Base-by-base conservation (phyloP, 2,113 vertebrate species). In the Melanerpes formicivorus region DNA sequence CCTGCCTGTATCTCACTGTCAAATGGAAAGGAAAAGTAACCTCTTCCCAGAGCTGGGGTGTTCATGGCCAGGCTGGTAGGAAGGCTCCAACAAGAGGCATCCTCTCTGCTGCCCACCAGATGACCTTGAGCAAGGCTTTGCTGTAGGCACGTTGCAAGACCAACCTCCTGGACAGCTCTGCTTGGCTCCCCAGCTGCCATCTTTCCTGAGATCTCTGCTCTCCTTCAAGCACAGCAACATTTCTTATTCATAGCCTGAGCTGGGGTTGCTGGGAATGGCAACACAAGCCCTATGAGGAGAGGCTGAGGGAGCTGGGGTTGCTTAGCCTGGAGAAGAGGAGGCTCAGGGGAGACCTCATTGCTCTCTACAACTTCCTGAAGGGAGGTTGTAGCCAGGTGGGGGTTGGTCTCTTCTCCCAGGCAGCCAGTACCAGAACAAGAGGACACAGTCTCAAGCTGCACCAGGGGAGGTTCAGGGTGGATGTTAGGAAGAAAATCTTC, bases 91-190 rank as follows among this genome's bases (percentile, higher is more conserved):
- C 62, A 30, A 60, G 37, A 11, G n/a, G 6, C 16, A 4, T 14
- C 22, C 9, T 40, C 27, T 30, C 23, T 27, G 76, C 44, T 60
- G 66, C 9, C 71, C 32, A 46, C 6, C 63, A 50, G 11, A 26
- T 67, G 72, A 40, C 29, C 65, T 46, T 1, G 0, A n/a, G 55
- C 0, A 3, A 78, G 42, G 15, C 4, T 29, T 8, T 62, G 27
- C 73, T 71, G 14, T 27, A 30, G 40, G 25, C 32, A 30, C 14
- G 7, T 22, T 63, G 54, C 34, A 18, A 32, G 6, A 18, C n/a
- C 66, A 75, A 10, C 6, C 5, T 18, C 16, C 32, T 12, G 22
- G 26, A 40, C 30, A 23, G 18, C 22, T 42, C 25, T 22, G 14
- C 23, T 27, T 37, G 62, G 62, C 52, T 80, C 13, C 37, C 30